Conservation (phyloP, 2,113 vertebrate species). For the Camelus dromedarius region DNA sequence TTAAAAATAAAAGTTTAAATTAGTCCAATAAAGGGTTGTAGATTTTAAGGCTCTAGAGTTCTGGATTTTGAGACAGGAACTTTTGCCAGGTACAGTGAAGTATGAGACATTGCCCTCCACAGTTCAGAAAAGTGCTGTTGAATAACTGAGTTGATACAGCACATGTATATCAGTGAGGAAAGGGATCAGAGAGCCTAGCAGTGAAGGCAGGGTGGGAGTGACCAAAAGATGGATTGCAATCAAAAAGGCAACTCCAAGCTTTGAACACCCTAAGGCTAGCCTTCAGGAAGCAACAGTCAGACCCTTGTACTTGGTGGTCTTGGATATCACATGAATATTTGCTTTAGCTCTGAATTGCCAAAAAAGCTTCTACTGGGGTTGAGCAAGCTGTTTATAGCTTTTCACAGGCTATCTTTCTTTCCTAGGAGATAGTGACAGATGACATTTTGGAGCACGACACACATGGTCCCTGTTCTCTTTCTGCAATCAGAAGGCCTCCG, state of each 20-base stretch:
- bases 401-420: background rate
- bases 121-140: background rate
- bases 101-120: background rate
- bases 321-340: slow-evolving; percentile 16
- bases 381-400: background rate
- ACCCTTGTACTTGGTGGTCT: slow-evolving; percentile 23
- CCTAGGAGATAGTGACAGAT: background rate
- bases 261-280: background rate
- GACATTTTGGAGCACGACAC: background rate
- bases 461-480: background rate
- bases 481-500: background rate
- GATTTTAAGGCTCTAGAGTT: background rate
- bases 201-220: background rate
- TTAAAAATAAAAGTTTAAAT: background rate
- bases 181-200: background rate
- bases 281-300: background rate
- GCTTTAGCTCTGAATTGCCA: background rate
- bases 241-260: background rate
- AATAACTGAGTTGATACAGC: background rate
- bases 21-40: background rate
- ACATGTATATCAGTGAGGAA: background rate
- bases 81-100: background rate
- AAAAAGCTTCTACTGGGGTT: background rate
- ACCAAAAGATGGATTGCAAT: slow-evolving; percentile 7
- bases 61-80: background rate